Evolutionary conservation across 2,888 invertebrate genomes (phyloP), one percentile per base, ranked within the genome.

Genomic region (Drosophila cognata): DNA sequence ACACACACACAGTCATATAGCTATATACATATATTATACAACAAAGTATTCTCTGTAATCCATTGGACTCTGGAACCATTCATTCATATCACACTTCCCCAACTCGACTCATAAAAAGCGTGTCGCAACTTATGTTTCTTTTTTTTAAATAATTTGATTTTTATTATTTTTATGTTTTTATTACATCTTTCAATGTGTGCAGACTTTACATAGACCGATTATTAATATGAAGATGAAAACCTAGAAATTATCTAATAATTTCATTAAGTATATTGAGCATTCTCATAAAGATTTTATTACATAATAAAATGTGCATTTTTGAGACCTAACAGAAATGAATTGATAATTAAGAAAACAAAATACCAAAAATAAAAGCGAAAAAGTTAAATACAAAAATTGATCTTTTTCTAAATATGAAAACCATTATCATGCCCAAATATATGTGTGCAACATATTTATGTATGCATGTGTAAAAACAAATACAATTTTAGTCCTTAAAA

Each of bases 1-100:
- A 50, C 56, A 57, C 55, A 67, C 35, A 41, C 33, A 50, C 50
- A 67, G 33, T 41, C 35, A 57, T 46, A 35, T 28, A 67, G 29
- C 41, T 38, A 35, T 28, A 61, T 28, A 7, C 21, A 53, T 43
- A 46, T 33, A 16, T 56, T 38, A 29, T 21, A 36, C 50, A 36
- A 50, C 75, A 58, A 56, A 33, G 66, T 62, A 67, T 67, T 63
- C 56, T 36, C 57, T 52, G 31, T 38, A 51, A 41, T 61, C 62
- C 55, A 55, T 18, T 25, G 28, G 21, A 33, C 48, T 41, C 48
- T 58, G 25, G n/a, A 41, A 31, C 31, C 59, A 59, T 36, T 33
- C 33, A 56, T 62, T 36, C 35, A 28, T 48, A 55, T 36, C 25
- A 52, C 31, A 61, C 41, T 53, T 43, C 33, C 48, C 21, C n/a